phyloP scores from a whole-genome alignment of 2,888 invertebrate species.

The Napeogenes sylphis region DNA sequence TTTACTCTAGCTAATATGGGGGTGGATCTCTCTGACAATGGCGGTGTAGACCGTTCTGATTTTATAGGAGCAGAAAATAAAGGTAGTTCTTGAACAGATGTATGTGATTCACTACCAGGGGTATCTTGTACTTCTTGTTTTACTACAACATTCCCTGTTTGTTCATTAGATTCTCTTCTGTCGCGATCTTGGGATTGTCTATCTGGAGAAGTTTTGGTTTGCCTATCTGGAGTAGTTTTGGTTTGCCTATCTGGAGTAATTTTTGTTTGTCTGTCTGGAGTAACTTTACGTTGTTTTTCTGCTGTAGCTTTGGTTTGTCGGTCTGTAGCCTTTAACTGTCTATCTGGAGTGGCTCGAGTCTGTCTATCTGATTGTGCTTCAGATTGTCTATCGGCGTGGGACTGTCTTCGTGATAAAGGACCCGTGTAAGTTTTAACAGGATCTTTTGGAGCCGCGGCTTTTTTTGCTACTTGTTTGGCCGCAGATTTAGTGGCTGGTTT shows the following conservation, averaged over 20 bases:
- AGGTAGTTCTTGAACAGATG: conserved; percentile 41
- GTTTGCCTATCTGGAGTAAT: neutral
- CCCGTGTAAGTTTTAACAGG: conserved; percentile 34
- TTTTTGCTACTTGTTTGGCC: conserved; percentile 68
- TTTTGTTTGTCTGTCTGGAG: conserved; percentile 30
- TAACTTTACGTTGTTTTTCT: conserved; percentile 34
- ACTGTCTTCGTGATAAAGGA: conserved; percentile 30
- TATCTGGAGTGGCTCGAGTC: conserved; percentile 34
- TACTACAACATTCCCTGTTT: conserved; percentile 52
- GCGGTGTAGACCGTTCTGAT: conserved; percentile 59
- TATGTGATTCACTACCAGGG: conserved; percentile 37
- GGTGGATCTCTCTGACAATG: conserved; percentile 42
- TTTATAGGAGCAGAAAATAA: conserved; percentile 61
- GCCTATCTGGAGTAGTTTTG: conserved; percentile 6
- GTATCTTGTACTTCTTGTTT: conserved; percentile 56
- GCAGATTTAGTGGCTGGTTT: conserved; percentile 50
- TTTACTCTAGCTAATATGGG: conserved; percentile 59
- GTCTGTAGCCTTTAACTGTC: conserved; percentile 22
- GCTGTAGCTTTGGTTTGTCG: conserved; percentile 22
- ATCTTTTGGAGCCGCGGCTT: conserved; percentile 44
- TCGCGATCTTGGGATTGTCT: conserved; percentile 26
- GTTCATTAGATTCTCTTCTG: conserved; percentile 40
- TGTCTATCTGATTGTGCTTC: conserved; percentile 5
- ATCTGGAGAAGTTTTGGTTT: conserved; percentile 33
- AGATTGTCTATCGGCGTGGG: conserved; percentile 14